Percentiles rank a stretch among this genome's conserved stretches.
These are phyloP conservation scores for Choristoneura fumiferana DNA, from an alignment of 1,140 invertebrate species.

Conservation along the genomic window DNA sequence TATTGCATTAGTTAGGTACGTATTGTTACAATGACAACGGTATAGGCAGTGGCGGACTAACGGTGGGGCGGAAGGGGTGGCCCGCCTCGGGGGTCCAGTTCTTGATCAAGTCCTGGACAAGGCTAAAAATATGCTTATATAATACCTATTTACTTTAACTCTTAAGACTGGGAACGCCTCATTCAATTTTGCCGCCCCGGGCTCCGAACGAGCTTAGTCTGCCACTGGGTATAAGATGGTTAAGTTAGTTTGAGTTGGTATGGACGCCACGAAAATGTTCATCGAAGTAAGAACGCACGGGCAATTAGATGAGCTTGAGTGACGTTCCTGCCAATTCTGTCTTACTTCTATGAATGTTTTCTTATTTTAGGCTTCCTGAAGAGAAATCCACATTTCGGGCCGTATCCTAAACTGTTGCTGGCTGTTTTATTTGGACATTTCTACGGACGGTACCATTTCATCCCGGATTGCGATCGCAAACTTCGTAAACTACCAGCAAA, in stretches of 20 bases:
- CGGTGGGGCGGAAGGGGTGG: too few relatives aligned
- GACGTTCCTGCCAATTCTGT: slow-evolving; percentile 39
- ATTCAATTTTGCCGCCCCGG: too few relatives aligned
- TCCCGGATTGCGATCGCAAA: slow-evolving; percentile 43
- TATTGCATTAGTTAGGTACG: too few relatives aligned
- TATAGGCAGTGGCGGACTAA: too few relatives aligned
- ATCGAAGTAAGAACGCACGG: slow-evolving; percentile 61
- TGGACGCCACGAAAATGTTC: slow-evolving; percentile 57
- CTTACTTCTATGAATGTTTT: slow-evolving; percentile 75
- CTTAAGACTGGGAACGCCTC: too few relatives aligned
- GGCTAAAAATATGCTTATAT: too few relatives aligned
- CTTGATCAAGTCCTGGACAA: too few relatives aligned
- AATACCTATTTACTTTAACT: too few relatives aligned
- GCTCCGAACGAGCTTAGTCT: too few relatives aligned
- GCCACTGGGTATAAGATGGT: not conserved
- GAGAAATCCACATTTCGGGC: slow-evolving; percentile 51
- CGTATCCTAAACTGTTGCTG: slow-evolving; percentile 47
- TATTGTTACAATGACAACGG: too few relatives aligned
- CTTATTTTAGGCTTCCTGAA: slow-evolving; percentile 58
- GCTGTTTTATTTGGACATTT: slow-evolving; percentile 48
- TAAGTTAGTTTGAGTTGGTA: slow-evolving; percentile 19
- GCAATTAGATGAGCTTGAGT: slow-evolving; percentile 19
- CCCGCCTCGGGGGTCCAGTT: too few relatives aligned
- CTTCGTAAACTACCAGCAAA: slow-evolving; percentile 43
- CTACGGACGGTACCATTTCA: slow-evolving; percentile 48